Evolutionary conservation across 2,888 invertebrate species (phyloP).

Genomic region (Osedax fenrisi): DNA sequence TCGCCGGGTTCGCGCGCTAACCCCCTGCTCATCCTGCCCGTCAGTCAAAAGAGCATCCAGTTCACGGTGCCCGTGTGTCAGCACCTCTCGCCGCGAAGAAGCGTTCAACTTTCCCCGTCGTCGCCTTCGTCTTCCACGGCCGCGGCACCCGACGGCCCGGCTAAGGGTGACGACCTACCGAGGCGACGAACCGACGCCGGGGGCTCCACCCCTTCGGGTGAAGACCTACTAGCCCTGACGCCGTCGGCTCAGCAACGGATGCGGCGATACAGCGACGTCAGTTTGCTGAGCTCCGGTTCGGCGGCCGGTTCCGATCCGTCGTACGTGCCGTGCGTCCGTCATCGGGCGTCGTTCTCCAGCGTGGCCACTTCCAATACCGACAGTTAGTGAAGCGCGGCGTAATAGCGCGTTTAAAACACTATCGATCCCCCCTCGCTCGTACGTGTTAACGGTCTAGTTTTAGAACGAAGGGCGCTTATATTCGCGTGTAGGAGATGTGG

Average conservation of each 20-base stretch:
- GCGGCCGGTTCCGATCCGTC: neutral
- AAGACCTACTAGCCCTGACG: neutral
- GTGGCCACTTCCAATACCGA: too few species aligned
- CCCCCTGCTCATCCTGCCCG: slow-evolving; percentile 42
- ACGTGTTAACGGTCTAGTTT: too few species aligned
- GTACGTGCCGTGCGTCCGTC: neutral
- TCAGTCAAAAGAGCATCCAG: slow-evolving; percentile 45
- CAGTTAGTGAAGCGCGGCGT: too few species aligned
- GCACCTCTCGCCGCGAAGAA: slow-evolving; percentile 8
- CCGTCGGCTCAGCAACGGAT: neutral
- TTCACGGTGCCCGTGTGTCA: slow-evolving; percentile 43
- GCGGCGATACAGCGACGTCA: neutral
- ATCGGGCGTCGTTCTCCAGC: neutral
- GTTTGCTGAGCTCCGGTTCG: neutral
- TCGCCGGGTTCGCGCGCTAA: neutral
- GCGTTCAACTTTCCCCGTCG: too few species aligned
- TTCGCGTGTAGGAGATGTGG: too few species aligned
- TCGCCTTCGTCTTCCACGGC: too few species aligned
- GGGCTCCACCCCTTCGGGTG: neutral
- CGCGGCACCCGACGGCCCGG: neutral
- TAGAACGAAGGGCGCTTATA: too few species aligned
- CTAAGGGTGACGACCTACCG: too few species aligned
- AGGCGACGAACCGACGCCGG: neutral
- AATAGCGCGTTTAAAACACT: too few species aligned
- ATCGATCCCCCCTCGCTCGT: too few species aligned